A percentile compares a stretch with the other conserved stretches of the same genome.
phyloP scores from a whole-genome alignment of 2,113 vertebrate genomes.

The Takifugu bimaculatus region DNA sequence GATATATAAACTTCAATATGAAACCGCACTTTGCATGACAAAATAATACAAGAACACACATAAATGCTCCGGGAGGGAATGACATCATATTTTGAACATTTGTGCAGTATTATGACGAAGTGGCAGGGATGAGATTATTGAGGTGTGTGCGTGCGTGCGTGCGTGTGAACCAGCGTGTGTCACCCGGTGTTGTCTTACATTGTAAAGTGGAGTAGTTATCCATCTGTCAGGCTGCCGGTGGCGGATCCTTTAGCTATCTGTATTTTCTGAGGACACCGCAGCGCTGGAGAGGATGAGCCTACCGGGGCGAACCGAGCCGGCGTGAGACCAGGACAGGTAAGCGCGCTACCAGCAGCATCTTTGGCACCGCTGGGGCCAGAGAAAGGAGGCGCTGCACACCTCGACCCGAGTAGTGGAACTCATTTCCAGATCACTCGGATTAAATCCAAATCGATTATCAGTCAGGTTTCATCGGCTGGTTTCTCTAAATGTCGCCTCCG shows the following conservation, averaged over 20 bases:
- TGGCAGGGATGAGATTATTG: constrained; percentile 23
- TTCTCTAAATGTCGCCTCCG: constrained; percentile 25
- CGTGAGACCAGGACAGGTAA: constrained; percentile 46
- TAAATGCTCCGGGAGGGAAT: too few relatives aligned
- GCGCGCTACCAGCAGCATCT: constrained; percentile 56
- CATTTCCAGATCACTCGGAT: constrained; percentile 27
- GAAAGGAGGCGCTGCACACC: neutral
- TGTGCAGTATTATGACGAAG: neutral
- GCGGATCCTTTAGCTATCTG: constrained; percentile 33
- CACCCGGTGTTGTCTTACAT: constrained; percentile 56
- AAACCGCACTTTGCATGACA: neutral
- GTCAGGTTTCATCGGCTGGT: constrained; percentile 19
- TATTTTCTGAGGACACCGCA: constrained; percentile 24
- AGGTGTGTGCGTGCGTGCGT: constrained; percentile 23
- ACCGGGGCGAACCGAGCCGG: constrained; percentile 56
- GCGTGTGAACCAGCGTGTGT: neutral
- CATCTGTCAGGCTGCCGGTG: constrained; percentile 58
- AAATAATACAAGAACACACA: neutral
- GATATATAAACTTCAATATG: neutral
- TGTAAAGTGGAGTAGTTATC: constrained; percentile 72
- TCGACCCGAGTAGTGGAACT: neutral
- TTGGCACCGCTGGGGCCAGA: constrained; percentile 29
- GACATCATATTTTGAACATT: too few relatives aligned
- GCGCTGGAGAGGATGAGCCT: constrained; percentile 45
- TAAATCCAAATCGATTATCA: constrained; percentile 48